Evolutionary conservation across 2,888 invertebrate species (phyloP).

Genomic region (Linnaemya vulpina): DNA sequence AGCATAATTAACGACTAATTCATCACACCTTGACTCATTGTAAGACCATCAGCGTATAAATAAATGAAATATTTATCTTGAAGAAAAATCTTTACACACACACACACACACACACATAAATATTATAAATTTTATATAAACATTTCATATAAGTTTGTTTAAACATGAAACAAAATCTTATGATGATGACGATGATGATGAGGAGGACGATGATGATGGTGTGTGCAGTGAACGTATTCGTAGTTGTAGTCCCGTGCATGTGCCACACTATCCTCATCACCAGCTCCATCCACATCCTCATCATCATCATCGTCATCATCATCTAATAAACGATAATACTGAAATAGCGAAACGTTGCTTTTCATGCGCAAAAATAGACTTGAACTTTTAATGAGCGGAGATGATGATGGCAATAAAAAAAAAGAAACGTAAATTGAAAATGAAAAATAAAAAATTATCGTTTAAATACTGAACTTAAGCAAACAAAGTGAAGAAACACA

Average conservation of each 20-base stretch:
- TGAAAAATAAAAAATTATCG: slow-evolving; percentile 39
- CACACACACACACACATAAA: slow-evolving; percentile 1
- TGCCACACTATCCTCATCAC: slow-evolving; percentile 30
- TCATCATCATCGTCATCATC: slow-evolving; percentile 16
- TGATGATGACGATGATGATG: too few species aligned
- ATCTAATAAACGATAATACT: slow-evolving; percentile 55
- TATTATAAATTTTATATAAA: slow-evolving; percentile 46
- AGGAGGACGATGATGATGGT: too few species aligned
- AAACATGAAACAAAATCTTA: slow-evolving; percentile 17
- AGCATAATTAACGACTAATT: slow-evolving; percentile 26
- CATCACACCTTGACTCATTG: not conserved
- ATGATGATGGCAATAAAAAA: slow-evolving; percentile 51
- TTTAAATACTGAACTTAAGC: slow-evolving; percentile 20
- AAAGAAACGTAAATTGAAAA: slow-evolving; percentile 20
- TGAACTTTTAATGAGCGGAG: slow-evolving; percentile 65
- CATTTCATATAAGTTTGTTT: slow-evolving; percentile 43
- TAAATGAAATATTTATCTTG: slow-evolving; percentile 38
- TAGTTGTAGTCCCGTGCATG: slow-evolving; percentile 18
- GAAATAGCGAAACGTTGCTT: slow-evolving; percentile 50
- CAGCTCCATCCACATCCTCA: not conserved
- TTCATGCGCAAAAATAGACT: slow-evolving; percentile 66
- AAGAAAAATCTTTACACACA: slow-evolving; percentile 30
- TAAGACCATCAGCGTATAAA: slow-evolving; percentile 27
- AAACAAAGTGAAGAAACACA: slow-evolving; percentile 14
- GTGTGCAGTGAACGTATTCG: slow-evolving; percentile 21